Base-by-base conservation (phyloP, 1,140 invertebrate species). In the Tetraneura akinire region DNA sequence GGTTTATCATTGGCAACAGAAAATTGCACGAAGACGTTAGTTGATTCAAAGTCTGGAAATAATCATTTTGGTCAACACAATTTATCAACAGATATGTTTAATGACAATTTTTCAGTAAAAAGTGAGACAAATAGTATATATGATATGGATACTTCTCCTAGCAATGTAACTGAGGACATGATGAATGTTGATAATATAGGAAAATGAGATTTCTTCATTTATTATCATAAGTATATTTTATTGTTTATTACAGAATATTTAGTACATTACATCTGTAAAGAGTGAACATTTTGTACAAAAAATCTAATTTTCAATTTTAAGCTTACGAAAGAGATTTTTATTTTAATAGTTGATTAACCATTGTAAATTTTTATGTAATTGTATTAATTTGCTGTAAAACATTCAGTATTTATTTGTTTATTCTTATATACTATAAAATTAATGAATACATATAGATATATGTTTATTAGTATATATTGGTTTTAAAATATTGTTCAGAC, bases 51-150 rank as follows among this genome's bases (percentile, higher is more conserved):
- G 5, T n/a, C 42, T 0, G 37, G 14, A 29, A 70, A 16, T 0
- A 60, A 62, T 14, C 16, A 62, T 70, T 80, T 51, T 16, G 16
- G 6, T 80, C 57, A 42, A 45, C 57, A 80, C 16, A 51, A n/a
- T n/a, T 81, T 49, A 47, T 9, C 21, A 51, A 51, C 55, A 18
- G 29, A 80, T 11, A 42, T 53, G 32, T 57, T 80, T 47, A 51
- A 51, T 60, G 62, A 70, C n/a, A 83, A 80, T 83, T 81, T 81
- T 81, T 84, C 84, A 84, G 84, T 83, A 90, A 91, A 81, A 85
- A 93, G 92, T 86, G 92, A 93, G 87, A 92, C 66, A n/a, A 93
- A 93, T 85, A 92, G 93, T 84, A 88, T 93, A 21, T 88, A 88
- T n/a, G 89, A 90, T 83, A 86, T 93, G 84, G 92, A 93, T 84